Base-by-base conservation (phyloP, 2,888 invertebrate genomes). In the Eupelmus urozonus region DNA sequence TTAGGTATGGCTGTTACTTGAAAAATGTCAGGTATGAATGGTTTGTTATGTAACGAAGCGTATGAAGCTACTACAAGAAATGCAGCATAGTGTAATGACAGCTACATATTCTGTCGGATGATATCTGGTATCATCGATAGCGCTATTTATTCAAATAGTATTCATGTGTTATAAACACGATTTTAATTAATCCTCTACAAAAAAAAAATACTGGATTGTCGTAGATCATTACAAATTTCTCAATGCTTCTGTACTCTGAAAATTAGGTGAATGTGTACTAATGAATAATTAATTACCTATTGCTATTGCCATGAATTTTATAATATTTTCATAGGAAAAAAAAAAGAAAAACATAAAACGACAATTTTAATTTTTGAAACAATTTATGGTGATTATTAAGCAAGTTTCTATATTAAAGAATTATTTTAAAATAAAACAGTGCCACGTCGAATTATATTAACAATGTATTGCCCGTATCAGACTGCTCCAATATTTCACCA, bases 291-390 rank as follows among this genome's bases (percentile, higher is more conserved):
- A 25, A 66, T 74, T 55, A 55, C 65, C n/a, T 63, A 51, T 71
- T 63, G 34, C 27, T 62, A 76, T 53, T 63, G 16, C 66, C 49
- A 63, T 69, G 51, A 73, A 73, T 76, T 76, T 76, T 80, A 40
- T 73, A 76, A 76, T 73, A 73, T 76, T 76, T 76, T 80, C 65
- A 55, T 80, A 77, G 74, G 11, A 80, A 80, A 79, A 75, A 55
- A 20, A 13, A 18, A 65, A 65, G 45, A 75, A 71, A 71, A 71
- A 66, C 5, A 65, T 27, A 20, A 71, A 40, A 57, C 49, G 20
- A 66, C 34, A 3, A 34, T 57, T 45, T 20, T 76, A 16, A 59
- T 71, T 71, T 76, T 67, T 62, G 20, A 66, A 77, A 62, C 7
- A 20, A 40, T 40, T 57, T 62, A 57, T 67, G 11, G 42, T 55